Evolutionary conservation across 2,113 vertebrate species (phyloP).

Genomic region (Sinocyclocheilus maitianheensis): DNA sequence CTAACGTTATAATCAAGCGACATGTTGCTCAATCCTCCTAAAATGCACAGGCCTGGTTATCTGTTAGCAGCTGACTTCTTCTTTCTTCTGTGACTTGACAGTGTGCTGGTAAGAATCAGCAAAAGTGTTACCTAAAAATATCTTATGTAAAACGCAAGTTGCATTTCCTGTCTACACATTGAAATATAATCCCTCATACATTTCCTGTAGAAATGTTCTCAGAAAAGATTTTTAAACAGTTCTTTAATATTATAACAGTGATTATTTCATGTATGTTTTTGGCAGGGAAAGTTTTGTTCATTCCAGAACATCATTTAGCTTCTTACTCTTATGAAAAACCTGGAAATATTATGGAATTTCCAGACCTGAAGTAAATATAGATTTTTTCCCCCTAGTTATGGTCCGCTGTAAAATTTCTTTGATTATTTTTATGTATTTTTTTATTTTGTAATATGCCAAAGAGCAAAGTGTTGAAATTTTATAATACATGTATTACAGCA

Average conservation of each 20-base stretch:
- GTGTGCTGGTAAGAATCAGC: neutral
- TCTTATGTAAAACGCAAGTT: neutral
- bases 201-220: neutral
- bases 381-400: neutral
- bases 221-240: neutral
- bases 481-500: no score
- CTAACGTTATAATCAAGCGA: neutral
- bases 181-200: neutral
- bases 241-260: neutral
- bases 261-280: neutral
- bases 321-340: neutral
- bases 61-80: slow-evolving; percentile 11
- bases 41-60: neutral
- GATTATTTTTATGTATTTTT: neutral
- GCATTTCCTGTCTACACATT: neutral
- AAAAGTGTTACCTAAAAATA: neutral
- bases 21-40: neutral
- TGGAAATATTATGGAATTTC: neutral
- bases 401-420: neutral
- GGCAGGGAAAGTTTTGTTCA: neutral
- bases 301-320: neutral
- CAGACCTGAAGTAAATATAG: neutral
- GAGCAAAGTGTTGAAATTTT: no score
- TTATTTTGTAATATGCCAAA: no score
- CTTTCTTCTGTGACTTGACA: neutral